These are phyloP conservation scores for Heliconius aoede DNA, from an alignment of 2,888 invertebrate genomes.

Conservation along the genomic window DNA sequence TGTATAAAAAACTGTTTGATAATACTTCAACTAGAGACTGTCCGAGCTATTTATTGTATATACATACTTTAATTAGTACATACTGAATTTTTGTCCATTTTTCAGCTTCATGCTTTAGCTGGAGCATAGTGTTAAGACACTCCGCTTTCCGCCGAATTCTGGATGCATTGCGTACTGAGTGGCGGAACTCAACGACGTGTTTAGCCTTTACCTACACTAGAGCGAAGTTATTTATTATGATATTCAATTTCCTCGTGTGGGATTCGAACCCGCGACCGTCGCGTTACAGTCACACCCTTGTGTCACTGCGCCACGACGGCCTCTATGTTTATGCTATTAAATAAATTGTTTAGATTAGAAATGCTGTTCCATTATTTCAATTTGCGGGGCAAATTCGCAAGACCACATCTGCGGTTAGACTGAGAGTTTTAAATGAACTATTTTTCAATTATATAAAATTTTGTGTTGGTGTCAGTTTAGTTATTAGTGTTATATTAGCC, in stretches of 20 bases:
- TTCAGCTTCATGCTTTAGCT: too few species aligned
- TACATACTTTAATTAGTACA: neutral
- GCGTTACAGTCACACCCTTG: too few species aligned
- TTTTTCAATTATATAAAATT: conserved; percentile 49
- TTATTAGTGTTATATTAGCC: conserved; percentile 29
- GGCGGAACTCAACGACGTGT: too few species aligned
- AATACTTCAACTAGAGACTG: neutral
- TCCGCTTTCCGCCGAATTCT: too few species aligned
- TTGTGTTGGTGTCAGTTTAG: conserved; percentile 33
- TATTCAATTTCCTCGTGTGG: too few species aligned
- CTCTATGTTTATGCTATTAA: conserved; percentile 15
- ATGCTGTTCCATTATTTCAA: conserved; percentile 47
- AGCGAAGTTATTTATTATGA: too few species aligned
- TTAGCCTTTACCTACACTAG: too few species aligned
- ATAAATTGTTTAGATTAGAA: conserved; percentile 36
- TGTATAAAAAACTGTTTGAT: neutral
- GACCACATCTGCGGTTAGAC: conserved; percentile 48
- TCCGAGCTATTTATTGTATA: too few species aligned
- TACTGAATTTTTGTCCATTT: too few species aligned
- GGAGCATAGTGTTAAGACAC: too few species aligned
- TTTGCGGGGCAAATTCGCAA: conserved; percentile 41
- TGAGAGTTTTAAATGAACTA: conserved; percentile 45
- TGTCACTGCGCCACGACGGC: neutral
- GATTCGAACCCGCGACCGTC: too few species aligned
- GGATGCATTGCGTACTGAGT: too few species aligned